These are phyloP conservation scores for Parnassius orleans DNA, from an alignment of 2,888 invertebrate species.

Conservation along the genomic window DNA sequence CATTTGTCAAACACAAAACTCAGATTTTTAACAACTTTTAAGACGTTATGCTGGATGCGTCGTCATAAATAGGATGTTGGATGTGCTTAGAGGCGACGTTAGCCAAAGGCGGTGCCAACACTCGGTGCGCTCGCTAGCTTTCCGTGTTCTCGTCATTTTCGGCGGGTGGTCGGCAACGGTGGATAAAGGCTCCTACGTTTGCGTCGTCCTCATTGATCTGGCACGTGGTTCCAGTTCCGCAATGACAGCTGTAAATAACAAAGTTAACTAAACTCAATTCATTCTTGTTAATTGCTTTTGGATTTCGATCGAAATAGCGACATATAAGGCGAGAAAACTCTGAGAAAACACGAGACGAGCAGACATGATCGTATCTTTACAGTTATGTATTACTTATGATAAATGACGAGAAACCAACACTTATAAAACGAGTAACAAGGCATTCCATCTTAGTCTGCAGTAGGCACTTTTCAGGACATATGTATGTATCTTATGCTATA, in stretches of 20 bases:
- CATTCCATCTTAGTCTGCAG: no score
- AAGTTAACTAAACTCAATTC: no score
- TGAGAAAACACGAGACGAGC: no score
- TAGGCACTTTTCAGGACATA: no score
- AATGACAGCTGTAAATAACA: constrained; percentile 48
- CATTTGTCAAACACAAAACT: background rate
- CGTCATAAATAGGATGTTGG: background rate
- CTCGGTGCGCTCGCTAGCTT: constrained; percentile 35
- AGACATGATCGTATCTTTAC: no score
- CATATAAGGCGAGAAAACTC: no score
- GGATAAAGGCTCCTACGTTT: constrained; percentile 29
- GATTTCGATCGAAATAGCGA: no score
- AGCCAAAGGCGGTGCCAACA: background rate
- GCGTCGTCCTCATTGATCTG: constrained; percentile 37
- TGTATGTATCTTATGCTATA: no score
- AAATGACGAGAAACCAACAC: no score
- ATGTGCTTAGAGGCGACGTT: background rate
- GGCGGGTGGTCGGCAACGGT: constrained; percentile 39
- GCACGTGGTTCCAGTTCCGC: constrained; percentile 37
- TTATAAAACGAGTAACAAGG: no score
- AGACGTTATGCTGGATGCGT: background rate
- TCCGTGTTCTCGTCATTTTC: constrained; percentile 6
- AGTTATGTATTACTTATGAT: no score
- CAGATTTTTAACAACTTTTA: background rate
- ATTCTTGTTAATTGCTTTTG: no score